Conservation (phyloP, 2,888 invertebrate species). For the Eupithecia abbreviata region DNA sequence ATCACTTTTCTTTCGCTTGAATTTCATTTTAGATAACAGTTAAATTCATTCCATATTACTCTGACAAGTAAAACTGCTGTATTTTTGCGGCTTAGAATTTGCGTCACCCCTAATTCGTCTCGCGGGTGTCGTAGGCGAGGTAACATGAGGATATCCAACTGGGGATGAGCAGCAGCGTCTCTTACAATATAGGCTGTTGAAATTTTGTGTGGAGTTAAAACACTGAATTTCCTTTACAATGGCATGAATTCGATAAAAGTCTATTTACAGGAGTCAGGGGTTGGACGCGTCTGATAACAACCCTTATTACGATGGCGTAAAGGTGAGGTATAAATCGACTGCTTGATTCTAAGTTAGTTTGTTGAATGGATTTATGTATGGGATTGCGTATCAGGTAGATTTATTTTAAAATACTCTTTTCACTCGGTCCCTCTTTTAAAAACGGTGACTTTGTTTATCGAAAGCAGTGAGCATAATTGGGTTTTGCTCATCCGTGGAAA, state of each 20-base stretch:
- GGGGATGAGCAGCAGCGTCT: too few species aligned
- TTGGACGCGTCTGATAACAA: constrained; percentile 33
- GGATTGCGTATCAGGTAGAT: not conserved
- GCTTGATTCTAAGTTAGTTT: constrained; percentile 29
- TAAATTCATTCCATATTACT: not conserved
- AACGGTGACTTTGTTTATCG: too few species aligned
- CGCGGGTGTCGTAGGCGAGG: too few species aligned
- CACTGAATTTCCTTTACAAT: constrained; percentile 9
- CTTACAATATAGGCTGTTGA: too few species aligned
- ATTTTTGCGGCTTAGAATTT: too few species aligned
- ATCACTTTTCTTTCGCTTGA: not conserved
- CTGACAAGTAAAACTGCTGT: not conserved
- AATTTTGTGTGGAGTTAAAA: too few species aligned
- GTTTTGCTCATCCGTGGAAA: too few species aligned
- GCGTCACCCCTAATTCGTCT: too few species aligned
- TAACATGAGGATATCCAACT: too few species aligned
- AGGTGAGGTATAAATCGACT: constrained; percentile 31
- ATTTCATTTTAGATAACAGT: not conserved
- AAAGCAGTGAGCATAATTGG: too few species aligned
- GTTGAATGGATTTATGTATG: not conserved
- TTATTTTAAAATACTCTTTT: not conserved
- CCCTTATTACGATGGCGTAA: constrained; percentile 33
- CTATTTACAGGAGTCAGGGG: constrained; percentile 36
- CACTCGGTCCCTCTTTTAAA: too few species aligned
- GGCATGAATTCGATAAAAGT: constrained; percentile 34